Percentiles rank a stretch among this genome's conserved stretches.
phyloP scores from a whole-genome alignment of 1,140 invertebrate species.

The Cepaea nemoralis region DNA sequence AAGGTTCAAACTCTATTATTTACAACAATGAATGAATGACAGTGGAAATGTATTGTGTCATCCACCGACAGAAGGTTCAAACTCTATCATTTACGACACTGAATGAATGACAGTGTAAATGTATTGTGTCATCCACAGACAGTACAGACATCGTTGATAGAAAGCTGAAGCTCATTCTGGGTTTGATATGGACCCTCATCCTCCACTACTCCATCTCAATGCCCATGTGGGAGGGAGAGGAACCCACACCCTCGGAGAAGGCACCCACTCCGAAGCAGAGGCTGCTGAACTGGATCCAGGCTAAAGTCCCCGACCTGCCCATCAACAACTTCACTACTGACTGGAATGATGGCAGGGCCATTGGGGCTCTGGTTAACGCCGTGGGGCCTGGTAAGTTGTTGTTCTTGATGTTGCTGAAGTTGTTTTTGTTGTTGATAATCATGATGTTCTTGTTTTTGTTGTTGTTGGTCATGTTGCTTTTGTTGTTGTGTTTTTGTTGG shows the following conservation, averaged over 20 bases:
- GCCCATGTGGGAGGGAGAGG: conserved; percentile 90
- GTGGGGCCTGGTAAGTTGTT: conserved; percentile 80
- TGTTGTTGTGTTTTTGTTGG: no score
- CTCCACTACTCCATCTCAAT: conserved; percentile 95
- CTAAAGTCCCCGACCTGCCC: conserved; percentile 83
- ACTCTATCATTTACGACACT: no score
- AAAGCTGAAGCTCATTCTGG: conserved; percentile 92
- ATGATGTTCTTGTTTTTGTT: no score
- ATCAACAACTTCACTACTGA: conserved; percentile 93
- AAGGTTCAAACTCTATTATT: no score
- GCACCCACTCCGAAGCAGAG: conserved; percentile 89
- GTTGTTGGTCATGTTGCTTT: no score
- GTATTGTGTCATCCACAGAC: conserved; percentile 66
- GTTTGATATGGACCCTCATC: conserved; percentile 95
- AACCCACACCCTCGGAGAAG: conserved; percentile 67
- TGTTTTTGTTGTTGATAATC: no score
- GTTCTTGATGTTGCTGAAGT: no score
- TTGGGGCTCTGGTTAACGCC: conserved; percentile 92
- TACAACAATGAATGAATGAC: no score
- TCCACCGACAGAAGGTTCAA: no score
- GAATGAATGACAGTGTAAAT: no score
- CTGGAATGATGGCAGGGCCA: conserved; percentile 93
- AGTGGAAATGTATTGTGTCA: no score
- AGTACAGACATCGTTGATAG: conserved; percentile 89
- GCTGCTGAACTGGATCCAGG: conserved; percentile 91